These are phyloP conservation scores for Lepilemur septentrionalis DNA, from an alignment of 2,797 vertebrate genomes.

Conservation along the genomic window DNA sequence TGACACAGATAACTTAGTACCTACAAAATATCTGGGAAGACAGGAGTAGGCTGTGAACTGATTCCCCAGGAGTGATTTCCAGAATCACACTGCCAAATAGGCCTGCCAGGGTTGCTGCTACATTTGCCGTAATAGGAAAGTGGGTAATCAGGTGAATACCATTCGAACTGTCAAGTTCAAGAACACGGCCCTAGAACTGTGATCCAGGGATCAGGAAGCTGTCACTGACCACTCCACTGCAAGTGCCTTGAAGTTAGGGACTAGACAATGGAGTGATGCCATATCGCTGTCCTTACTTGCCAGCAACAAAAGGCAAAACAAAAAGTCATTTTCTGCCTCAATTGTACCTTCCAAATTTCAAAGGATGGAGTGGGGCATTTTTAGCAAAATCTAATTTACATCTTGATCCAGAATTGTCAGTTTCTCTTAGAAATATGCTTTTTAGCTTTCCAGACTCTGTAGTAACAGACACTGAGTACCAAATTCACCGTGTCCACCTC, in stretches of 20 bases:
- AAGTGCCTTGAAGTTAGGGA: background rate
- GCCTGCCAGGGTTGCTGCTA: background rate
- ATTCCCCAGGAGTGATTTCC: background rate
- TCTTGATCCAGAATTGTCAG: background rate
- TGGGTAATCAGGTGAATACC: background rate
- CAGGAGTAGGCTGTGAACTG: background rate
- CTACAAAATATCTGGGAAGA: background rate
- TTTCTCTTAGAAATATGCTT: background rate
- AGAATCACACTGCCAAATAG: background rate
- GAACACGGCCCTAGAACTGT: background rate
- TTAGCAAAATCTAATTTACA: background rate
- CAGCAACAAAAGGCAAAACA: background rate
- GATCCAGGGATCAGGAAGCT: background rate
- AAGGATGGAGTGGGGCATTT: background rate
- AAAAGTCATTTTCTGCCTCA: background rate
- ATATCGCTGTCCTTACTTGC: background rate
- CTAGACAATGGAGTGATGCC: no score
- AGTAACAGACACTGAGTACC: background rate
- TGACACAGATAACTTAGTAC: background rate
- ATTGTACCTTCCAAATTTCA: background rate
- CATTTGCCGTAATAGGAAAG: background rate
- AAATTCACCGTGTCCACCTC: background rate
- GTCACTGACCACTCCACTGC: background rate
- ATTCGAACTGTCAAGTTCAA: background rate
- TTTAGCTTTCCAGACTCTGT: background rate